phyloP scores from a whole-genome alignment of 2,113 vertebrate genomes.

The Sinosuthora webbiana region DNA sequence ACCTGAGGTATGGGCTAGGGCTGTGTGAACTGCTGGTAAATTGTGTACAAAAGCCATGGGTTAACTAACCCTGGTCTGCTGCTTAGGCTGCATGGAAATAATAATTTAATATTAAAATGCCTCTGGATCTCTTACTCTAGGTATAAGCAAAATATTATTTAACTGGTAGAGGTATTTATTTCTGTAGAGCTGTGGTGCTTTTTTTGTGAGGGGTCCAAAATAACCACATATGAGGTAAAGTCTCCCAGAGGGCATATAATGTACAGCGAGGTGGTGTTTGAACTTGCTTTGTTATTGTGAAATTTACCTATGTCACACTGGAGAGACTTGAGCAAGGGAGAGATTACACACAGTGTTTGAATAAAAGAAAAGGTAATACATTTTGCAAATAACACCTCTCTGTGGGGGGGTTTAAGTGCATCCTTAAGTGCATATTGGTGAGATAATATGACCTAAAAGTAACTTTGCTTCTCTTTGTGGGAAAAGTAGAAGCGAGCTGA shows the following conservation, averaged over 20 bases:
- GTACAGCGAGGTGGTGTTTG: slow-evolving; percentile 17
- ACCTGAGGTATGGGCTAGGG: fast-evolving
- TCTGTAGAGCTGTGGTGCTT: neutral
- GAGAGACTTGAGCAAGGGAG: slow-evolving; percentile 40
- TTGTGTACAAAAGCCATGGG: fast-evolving
- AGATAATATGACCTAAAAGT: slow-evolving; percentile 22
- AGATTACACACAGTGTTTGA: slow-evolving; percentile 62
- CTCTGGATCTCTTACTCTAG: neutral
- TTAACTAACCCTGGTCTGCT: neutral
- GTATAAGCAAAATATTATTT: neutral
- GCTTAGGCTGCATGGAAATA: neutral
- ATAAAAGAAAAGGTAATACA: slow-evolving; percentile 64
- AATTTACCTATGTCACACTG: slow-evolving; percentile 60
- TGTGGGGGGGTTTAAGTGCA: slow-evolving; percentile 56
- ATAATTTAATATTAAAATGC: neutral
- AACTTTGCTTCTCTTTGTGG: slow-evolving; percentile 43
- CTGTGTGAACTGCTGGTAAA: neutral
- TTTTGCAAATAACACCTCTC: slow-evolving; percentile 70
- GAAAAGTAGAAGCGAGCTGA: neutral
- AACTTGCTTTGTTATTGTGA: slow-evolving; percentile 47
- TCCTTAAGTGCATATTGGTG: slow-evolving; percentile 38
- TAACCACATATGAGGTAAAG: neutral
- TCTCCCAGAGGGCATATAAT: neutral
- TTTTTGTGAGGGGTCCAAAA: slow-evolving; percentile 13
- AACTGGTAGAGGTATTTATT: neutral